Evolutionary conservation across 2,888 invertebrate genomes (phyloP), one percentile per base, ranked within the genome.

Genomic region (Spodoptera picta): DNA sequence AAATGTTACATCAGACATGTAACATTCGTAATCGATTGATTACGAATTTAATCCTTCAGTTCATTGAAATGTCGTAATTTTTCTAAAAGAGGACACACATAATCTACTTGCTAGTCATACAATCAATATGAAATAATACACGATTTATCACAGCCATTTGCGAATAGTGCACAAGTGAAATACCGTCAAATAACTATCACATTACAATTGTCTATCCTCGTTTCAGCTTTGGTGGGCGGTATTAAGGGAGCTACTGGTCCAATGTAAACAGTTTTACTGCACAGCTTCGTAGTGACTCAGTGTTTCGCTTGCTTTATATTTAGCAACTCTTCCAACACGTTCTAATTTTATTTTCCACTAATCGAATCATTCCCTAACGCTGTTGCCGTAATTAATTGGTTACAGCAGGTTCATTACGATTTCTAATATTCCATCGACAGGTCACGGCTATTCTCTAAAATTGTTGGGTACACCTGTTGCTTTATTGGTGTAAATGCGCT

Each of bases 181-280:
- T 46, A 57, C 56, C n/a, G 60, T 24, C 11, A 48, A 10, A n/a
- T 48, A 50, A 60, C 49, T 72, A 67, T 66, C 53, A 55, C 44
- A 60, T 75, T 70, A 68, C 65, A 71, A 74, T 60, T 71, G 74
- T 55, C 64, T 73, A 79, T 86, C 86, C 84, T 87, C 82, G 72
- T 94, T 94, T 93, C 94, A 94, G 94, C 92, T 93, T 91, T 87
- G 92, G 94, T 91, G 94, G 94, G 85, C 94, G 94, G 90, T 94
- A 87, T 90, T 94, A 92, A 90, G 85, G 89, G 85, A 87, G 88
- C 87, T 86, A 88, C 90, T 87, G 84, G 78, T 90, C 79, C 81
- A 90, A 93, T 93, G 94, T 94, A 94, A 94, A 94, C 89, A 89
- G 82, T 89, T 88, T 91, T 91, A 89, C 85, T 89, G 89, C 91